A percentile compares a stretch with the other conserved stretches of the same genome.
Conservation (phyloP, 2,797 vertebrate species). For the Cheirogaleus major region DNA sequence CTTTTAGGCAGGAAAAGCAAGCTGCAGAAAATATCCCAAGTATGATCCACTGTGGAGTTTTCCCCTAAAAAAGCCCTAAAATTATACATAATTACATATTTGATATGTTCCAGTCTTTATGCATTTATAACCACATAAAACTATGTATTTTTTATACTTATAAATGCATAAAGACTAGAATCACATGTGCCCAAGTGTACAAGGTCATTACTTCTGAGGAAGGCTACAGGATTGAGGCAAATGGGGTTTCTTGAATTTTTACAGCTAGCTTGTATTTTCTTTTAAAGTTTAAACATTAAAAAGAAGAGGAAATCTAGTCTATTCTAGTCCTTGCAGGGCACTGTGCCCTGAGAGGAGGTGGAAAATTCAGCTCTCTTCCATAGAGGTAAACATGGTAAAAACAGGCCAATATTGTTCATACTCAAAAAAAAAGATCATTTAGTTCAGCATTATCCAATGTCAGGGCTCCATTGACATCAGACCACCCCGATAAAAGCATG, state of each 20-base stretch:
- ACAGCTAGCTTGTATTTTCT: background rate
- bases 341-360: background rate
- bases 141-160: background rate
- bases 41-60: no score
- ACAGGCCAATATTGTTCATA: rapidly evolving
- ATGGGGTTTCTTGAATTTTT: background rate
- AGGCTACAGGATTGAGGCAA: background rate
- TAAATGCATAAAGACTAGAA: background rate
- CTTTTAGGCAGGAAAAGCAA: background rate
- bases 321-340: background rate
- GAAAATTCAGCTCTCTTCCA: background rate
- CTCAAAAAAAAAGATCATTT: background rate
- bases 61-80: background rate
- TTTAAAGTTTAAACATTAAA: background rate
- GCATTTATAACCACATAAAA: background rate
- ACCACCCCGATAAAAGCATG: background rate
- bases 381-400: background rate
- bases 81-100: background rate
- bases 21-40: background rate
- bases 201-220: background rate
- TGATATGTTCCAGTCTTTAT: background rate
- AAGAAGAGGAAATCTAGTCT: background rate
- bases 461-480: background rate
- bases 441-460: no score
- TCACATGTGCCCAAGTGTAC: background rate